Conservation (phyloP, 2,113 vertebrate species). For the Bufo gargarizans region DNA sequence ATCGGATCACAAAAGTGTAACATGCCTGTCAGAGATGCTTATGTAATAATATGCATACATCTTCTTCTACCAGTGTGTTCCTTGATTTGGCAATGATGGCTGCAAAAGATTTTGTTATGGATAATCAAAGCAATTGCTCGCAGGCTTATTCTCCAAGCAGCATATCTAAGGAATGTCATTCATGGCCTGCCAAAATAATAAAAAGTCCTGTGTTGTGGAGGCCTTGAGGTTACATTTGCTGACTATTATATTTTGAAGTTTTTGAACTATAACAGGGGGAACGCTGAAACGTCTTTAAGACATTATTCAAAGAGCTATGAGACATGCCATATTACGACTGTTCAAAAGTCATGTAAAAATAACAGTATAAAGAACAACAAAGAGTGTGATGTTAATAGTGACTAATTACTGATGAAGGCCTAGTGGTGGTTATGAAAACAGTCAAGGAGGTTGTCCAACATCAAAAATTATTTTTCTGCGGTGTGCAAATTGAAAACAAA, state of each 20-base stretch:
- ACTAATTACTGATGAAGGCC: background rate
- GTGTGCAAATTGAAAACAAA: too few species aligned
- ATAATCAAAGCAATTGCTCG: slow-evolving; percentile 51
- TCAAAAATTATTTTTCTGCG: too few species aligned
- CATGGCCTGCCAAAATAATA: slow-evolving; percentile 40
- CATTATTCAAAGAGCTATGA: background rate
- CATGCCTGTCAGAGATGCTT: slow-evolving; percentile 36
- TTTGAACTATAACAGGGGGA: background rate
- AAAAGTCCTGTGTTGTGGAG: background rate
- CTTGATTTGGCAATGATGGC: slow-evolving; percentile 30
- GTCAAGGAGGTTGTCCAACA: background rate
- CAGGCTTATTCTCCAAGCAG: slow-evolving; percentile 21
- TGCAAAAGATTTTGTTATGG: slow-evolving; percentile 20
- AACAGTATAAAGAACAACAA: background rate
- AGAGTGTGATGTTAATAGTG: background rate
- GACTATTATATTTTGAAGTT: background rate
- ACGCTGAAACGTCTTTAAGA: background rate
- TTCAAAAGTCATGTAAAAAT: background rate
- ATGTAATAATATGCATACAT: slow-evolving; percentile 13
- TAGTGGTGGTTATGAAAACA: background rate
- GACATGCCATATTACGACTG: background rate
- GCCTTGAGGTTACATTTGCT: background rate
- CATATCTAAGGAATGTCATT: slow-evolving; percentile 37
- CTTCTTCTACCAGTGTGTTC: slow-evolving; percentile 17
- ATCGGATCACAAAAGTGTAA: background rate